Conservation (phyloP, 2,797 vertebrate species). For the Discoglossus pictus region DNA sequence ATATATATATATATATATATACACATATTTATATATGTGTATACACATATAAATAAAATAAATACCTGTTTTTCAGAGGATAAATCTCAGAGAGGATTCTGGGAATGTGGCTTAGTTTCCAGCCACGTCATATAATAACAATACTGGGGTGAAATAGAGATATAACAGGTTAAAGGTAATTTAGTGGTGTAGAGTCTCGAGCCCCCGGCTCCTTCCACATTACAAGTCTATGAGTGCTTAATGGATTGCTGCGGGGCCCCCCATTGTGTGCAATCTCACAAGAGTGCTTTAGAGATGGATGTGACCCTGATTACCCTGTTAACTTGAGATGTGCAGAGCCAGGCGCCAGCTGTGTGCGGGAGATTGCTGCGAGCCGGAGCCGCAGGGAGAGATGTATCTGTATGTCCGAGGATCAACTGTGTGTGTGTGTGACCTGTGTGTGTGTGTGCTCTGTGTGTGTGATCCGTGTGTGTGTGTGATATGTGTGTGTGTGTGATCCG, state of each 20-base stretch:
- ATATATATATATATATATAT: too few relatives aligned
- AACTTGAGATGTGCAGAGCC: neutral
- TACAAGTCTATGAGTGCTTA: neutral
- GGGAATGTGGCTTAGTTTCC: neutral
- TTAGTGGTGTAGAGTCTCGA: neutral
- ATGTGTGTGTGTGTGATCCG: too few relatives aligned
- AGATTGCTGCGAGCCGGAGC: conserved; percentile 5
- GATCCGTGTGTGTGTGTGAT: neutral
- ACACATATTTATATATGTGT: too few relatives aligned
- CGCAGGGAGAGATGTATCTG: neutral
- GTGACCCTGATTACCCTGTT: conserved; percentile 31
- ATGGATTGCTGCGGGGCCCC: conserved; percentile 25
- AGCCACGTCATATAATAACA: too few relatives aligned
- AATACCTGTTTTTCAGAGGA: too few relatives aligned
- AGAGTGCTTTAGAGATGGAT: conserved; percentile 4
- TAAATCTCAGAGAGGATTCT: conserved; percentile 3
- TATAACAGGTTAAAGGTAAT: neutral
- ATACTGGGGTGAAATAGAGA: too few relatives aligned
- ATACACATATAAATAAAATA: too few relatives aligned
- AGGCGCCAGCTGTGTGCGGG: conserved; percentile 26
- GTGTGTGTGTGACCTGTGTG: neutral
- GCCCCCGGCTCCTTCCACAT: conserved; percentile 3
- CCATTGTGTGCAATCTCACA: conserved; percentile 26
- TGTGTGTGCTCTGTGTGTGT: too few relatives aligned
- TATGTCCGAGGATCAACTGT: neutral